Evolutionary conservation across 2,888 invertebrate species (phyloP).

Genomic region (Heliconius aoede): DNA sequence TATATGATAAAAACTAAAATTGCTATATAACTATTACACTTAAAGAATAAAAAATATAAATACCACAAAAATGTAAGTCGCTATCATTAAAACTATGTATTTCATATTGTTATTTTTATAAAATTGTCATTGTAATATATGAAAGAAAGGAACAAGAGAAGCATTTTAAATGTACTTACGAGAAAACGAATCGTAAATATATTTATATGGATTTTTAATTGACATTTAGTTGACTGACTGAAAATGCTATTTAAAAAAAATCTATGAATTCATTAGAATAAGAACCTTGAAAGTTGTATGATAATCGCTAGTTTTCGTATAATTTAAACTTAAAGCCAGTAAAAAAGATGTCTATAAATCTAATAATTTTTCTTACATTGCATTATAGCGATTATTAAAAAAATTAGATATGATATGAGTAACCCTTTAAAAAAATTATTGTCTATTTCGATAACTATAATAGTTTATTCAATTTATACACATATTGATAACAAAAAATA

Average conservation of each 20-base stretch:
- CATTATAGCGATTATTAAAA: too few relatives aligned
- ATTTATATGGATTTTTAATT: background rate
- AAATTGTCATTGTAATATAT: too few relatives aligned
- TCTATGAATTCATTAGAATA: background rate
- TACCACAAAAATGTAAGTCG: background rate
- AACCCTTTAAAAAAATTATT: too few relatives aligned
- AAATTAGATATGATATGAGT: too few relatives aligned
- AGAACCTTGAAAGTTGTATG: constrained; percentile 38
- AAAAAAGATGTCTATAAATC: background rate
- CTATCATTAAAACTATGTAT: background rate
- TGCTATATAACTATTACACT: background rate
- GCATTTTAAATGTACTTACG: background rate
- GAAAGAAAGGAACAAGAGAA: too few relatives aligned
- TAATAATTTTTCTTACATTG: background rate
- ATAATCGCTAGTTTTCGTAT: constrained; percentile 33
- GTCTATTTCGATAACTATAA: too few relatives aligned
- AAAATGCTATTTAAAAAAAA: background rate
- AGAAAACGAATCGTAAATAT: background rate
- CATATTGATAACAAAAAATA: background rate
- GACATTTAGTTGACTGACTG: background rate
- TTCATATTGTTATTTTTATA: too few relatives aligned
- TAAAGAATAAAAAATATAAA: background rate
- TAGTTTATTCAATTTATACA: background rate
- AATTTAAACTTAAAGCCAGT: constrained; percentile 33
- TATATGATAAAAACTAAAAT: constrained; percentile 41